A percentile compares a stretch with the other conserved stretches of the same genome.
These are phyloP conservation scores for Thalassoma bifasciatum DNA, from an alignment of 2,113 vertebrate genomes.

Conservation along the genomic window DNA sequence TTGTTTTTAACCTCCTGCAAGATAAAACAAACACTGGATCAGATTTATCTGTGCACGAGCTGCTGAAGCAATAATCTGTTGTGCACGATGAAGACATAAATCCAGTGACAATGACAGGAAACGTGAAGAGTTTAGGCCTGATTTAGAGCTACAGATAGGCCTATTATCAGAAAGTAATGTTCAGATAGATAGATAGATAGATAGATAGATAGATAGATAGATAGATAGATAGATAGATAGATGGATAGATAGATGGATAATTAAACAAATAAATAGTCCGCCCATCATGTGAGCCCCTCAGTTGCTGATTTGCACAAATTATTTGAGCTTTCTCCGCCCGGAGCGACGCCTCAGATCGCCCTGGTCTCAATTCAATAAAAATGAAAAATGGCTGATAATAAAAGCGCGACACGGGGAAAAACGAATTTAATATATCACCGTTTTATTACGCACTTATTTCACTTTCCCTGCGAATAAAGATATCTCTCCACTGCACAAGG, in stretches of 20 bases:
- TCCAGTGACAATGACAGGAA: constrained; percentile 42
- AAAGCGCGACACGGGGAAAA: constrained; percentile 84
- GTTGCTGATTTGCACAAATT: constrained; percentile 81
- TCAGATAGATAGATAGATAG: constrained; percentile 11
- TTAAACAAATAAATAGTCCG: constrained; percentile 38
- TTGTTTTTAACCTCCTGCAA: constrained; percentile 7
- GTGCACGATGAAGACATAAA: constrained; percentile 53
- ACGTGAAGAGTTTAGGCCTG: constrained; percentile 25
- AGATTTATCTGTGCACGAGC: constrained; percentile 4
- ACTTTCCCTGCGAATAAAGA: constrained; percentile 86
- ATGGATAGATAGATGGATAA: constrained; percentile 27
- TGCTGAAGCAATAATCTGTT: constrained; percentile 41
- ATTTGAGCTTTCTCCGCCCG: constrained; percentile 82
- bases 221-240: constrained; percentile 13
- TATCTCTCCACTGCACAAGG: constrained; percentile 84
- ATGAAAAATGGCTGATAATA: constrained; percentile 87
- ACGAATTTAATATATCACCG: constrained; percentile 88
- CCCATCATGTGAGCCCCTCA: not conserved
- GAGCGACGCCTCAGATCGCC: constrained; percentile 73
- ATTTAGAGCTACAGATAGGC: constrained; percentile 27
- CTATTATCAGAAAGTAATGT: not conserved
- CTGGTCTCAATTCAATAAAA: constrained; percentile 85
- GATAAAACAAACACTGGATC: constrained; percentile 4
- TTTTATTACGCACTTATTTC: constrained; percentile 90
- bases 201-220: constrained; percentile 20